Evolutionary conservation across 2,888 invertebrate species (phyloP), one percentile per base, ranked within the genome.

Genomic region (Apamea anceps): DNA sequence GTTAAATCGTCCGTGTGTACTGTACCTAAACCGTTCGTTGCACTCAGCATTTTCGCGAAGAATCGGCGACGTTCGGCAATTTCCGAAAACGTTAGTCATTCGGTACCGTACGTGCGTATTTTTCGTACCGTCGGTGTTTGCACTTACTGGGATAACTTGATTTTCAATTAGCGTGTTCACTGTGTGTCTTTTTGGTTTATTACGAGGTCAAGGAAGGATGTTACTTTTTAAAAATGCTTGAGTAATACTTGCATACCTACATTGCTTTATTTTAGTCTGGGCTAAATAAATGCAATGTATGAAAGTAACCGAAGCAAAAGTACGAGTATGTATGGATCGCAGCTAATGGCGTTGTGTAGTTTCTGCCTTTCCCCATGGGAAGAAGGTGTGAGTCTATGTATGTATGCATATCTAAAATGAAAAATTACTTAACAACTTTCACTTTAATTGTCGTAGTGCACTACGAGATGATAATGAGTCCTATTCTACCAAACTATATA

Each of bases 1-100:
- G 89, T 88, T 89, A 89, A 93, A 93, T 91, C 88, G 90, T 88
- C 85, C 82, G 87, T 87, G 86, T 88, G 87, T 87, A 88, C 72
- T 87, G 85, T 83, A 86, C 78, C 87, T 90, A 88, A 89, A 86
- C 76, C 92, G 93, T 93, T 90, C 93, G 88, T 92, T 93, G 93
- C 93, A 91, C 93, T 90, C 91, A 85, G 79, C 75, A 70, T 80
- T 88, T 85, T 87, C 85, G 78, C 82, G 74, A 85, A 85, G 75
- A 81, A 79, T 85, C 85, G 86, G 78, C 83, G 87, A 91, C 86
- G 87, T 89, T 90, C 88, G 89, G 87, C 90, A 91, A 89, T 91
- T 92, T 90, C 86, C 87, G 90, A 89, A 90, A 88, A 85, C 84
- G 82, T 90, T 85, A 87, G 80, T 88, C 88, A 88, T 84, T 85